phyloP scores from a whole-genome alignment of 2,113 vertebrate genomes.

The Melanerpes aurifrons region DNA sequence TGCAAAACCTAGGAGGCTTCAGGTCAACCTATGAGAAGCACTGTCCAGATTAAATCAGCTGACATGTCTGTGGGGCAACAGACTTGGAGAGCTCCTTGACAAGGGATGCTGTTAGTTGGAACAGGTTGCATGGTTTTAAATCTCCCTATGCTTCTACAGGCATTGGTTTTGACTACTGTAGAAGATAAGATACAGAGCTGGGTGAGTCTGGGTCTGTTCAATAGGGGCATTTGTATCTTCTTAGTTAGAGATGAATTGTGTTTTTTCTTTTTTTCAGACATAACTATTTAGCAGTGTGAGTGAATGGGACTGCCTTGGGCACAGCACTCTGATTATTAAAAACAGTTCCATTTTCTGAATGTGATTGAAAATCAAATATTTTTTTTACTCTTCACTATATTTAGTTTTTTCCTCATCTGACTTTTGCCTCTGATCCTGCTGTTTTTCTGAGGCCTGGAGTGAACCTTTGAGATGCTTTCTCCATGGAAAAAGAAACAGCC shows the following conservation, averaged over 20 bases:
- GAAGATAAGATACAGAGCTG: neutral
- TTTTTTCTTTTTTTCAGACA: neutral
- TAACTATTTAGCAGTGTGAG: neutral
- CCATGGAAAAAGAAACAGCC: neutral
- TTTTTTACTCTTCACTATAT: neutral
- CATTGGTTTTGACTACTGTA: neutral
- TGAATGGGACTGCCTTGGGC: accelerated
- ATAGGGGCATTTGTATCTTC: neutral
- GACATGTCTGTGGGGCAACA: neutral
- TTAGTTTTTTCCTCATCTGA: neutral
- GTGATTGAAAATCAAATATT: neutral
- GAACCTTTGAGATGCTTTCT: neutral
- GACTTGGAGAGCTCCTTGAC: neutral
- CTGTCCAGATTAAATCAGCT: neutral
- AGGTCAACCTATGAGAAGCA: neutral
- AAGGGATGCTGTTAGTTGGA: neutral
- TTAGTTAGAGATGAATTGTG: neutral
- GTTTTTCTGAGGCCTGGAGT: neutral
- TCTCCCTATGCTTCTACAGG: neutral
- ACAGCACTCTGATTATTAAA: neutral
- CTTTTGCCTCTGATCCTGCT: neutral
- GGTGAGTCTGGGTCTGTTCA: neutral
- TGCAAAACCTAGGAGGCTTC: neutral
- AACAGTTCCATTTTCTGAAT: neutral
- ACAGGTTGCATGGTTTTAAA: neutral